These are phyloP conservation scores for Pecten maximus DNA, from an alignment of 2,888 invertebrate species.

Conservation along the genomic window DNA sequence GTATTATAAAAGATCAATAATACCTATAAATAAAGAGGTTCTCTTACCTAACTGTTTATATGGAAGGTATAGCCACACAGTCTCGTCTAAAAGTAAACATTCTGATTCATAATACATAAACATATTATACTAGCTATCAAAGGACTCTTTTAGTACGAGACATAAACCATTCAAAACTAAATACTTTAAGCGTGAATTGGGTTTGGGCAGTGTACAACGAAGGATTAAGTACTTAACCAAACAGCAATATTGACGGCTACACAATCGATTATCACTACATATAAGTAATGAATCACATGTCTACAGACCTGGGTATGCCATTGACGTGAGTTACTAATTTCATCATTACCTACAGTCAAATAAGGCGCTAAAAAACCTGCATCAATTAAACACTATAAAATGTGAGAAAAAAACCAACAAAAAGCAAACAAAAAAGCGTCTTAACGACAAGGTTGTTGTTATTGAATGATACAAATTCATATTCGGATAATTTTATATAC, in stretches of 20 bases:
- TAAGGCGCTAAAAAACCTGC: too few relatives aligned
- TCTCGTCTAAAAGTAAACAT: background rate
- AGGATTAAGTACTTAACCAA: background rate
- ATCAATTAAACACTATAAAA: too few relatives aligned
- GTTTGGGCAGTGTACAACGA: background rate
- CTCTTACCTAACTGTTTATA: constrained; percentile 10
- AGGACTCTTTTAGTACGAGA: background rate
- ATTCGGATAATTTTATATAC: too few relatives aligned
- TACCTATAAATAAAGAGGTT: background rate
- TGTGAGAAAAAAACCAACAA: too few relatives aligned
- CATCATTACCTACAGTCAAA: background rate
- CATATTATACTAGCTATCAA: background rate
- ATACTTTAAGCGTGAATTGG: background rate
- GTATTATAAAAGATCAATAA: background rate
- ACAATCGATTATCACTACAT: background rate
- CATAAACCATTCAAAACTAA: constrained; percentile 6
- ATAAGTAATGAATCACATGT: background rate
- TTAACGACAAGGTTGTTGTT: too few relatives aligned
- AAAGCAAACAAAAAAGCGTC: too few relatives aligned
- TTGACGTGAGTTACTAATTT: background rate
- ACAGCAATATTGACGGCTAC: background rate
- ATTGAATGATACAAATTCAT: too few relatives aligned
- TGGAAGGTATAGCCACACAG: background rate
- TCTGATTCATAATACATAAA: constrained; percentile 1
- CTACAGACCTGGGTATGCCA: background rate